Conservation (phyloP, 2,797 vertebrate species). For the Carduelis carduelis region DNA sequence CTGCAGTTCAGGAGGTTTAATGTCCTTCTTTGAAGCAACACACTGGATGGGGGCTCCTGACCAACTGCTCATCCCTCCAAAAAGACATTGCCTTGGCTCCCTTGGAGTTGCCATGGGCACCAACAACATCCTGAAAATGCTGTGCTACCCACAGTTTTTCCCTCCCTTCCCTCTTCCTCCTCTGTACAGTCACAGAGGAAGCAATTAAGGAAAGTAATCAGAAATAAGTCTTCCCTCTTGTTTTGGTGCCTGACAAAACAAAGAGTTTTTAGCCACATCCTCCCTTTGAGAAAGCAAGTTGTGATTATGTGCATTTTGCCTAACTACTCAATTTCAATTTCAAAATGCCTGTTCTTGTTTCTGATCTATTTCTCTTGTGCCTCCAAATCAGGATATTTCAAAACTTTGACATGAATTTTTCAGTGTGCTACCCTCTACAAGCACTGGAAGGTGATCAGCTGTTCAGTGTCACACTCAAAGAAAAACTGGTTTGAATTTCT, state of each 20-base stretch:
- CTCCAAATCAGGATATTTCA: background rate
- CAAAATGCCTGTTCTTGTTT: background rate
- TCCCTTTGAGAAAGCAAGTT: background rate
- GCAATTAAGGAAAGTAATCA: background rate
- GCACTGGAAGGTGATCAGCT: background rate
- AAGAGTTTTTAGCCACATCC: background rate
- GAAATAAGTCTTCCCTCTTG: conserved; percentile 4
- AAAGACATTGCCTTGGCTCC: background rate
- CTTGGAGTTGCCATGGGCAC: background rate
- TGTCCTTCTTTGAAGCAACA: background rate
- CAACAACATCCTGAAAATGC: background rate
- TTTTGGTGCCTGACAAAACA: background rate
- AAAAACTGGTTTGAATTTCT: background rate
- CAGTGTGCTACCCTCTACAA: background rate
- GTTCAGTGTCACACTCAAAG: background rate
- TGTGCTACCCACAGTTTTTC: background rate
- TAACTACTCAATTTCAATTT: background rate
- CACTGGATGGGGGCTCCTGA: accelerated
- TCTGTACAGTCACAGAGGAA: background rate
- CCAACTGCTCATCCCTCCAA: accelerated
- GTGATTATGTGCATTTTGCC: background rate
- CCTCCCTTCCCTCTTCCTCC: background rate
- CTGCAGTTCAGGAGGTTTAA: background rate
- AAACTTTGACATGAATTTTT: background rate
- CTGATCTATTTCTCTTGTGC: conserved; percentile 6